phyloP scores from a whole-genome alignment of 2,888 invertebrate genomes.

The Rotaria macrura region DNA sequence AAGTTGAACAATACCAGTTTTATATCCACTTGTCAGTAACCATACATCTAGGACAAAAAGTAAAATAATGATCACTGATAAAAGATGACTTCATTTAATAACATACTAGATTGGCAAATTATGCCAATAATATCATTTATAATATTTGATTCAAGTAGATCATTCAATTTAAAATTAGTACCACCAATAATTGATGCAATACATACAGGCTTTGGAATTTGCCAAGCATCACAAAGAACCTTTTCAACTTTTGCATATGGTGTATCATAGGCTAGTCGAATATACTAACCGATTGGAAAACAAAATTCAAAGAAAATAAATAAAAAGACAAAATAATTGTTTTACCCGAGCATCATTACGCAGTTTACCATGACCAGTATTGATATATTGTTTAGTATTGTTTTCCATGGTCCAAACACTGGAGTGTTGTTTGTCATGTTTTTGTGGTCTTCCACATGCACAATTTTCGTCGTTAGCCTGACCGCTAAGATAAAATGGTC shows the following conservation, averaged over 20 bases:
- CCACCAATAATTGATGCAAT: background rate
- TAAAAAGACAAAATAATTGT: background rate
- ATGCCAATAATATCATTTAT: background rate
- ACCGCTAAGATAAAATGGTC: background rate
- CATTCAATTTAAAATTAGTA: background rate
- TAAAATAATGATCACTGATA: background rate
- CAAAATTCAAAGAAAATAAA: background rate
- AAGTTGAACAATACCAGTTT: background rate
- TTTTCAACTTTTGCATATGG: background rate
- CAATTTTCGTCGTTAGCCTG: background rate
- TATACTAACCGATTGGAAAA: background rate
- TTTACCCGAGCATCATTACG: background rate
- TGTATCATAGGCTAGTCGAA: background rate
- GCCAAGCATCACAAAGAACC: background rate
- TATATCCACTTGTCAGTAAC: background rate
- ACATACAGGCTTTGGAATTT: background rate
- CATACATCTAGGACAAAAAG: background rate
- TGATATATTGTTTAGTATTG: background rate
- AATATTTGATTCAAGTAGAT: background rate
- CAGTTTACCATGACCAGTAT: background rate
- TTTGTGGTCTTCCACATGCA: background rate
- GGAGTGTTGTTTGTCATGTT: accelerated
- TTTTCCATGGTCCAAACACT: background rate
- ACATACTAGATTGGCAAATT: background rate
- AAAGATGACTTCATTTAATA: background rate